phyloP scores from a whole-genome alignment of 2,113 vertebrate genomes.

The Ictalurus furcatus region DNA sequence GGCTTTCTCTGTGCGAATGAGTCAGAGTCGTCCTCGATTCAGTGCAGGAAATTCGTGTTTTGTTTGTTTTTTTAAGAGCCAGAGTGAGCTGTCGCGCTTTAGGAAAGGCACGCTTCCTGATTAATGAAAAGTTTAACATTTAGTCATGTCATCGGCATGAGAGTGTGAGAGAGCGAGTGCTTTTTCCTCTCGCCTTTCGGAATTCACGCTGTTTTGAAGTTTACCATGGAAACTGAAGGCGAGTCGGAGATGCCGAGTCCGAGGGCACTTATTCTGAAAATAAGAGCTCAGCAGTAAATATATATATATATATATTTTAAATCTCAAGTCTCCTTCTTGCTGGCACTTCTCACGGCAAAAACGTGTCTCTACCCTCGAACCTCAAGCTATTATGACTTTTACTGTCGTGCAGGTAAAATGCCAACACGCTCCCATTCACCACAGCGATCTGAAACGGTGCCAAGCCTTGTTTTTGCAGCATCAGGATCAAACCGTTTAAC shows the following conservation, averaged over 20 bases:
- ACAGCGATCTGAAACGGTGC: neutral
- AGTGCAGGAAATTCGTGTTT: neutral
- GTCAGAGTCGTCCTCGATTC: neutral
- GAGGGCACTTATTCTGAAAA: neutral
- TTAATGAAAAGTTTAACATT: conserved; percentile 11
- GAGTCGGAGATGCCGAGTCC: neutral
- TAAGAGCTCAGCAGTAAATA: neutral
- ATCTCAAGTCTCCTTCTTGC: neutral
- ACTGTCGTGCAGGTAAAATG: conserved; percentile 33
- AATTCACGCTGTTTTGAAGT: neutral
- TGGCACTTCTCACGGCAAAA: conserved; percentile 4
- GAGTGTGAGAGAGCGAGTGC: neutral
- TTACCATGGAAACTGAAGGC: conserved; percentile 13
- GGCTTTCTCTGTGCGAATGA: neutral
- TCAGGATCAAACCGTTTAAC: conserved; percentile 51
- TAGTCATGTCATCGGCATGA: neutral
- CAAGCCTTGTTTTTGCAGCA: conserved; percentile 32
- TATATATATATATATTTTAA: too few relatives aligned
- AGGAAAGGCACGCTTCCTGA: conserved; percentile 7
- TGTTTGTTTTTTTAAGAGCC: neutral
- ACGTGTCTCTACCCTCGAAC: conserved; percentile 5
- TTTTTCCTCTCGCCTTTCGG: neutral
- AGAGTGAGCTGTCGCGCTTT: neutral
- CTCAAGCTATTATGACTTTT: conserved; percentile 15
- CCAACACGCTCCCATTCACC: conserved; percentile 26